Base-by-base conservation (phyloP, 2,113 vertebrate genomes). In the Pongo abelii region DNA sequence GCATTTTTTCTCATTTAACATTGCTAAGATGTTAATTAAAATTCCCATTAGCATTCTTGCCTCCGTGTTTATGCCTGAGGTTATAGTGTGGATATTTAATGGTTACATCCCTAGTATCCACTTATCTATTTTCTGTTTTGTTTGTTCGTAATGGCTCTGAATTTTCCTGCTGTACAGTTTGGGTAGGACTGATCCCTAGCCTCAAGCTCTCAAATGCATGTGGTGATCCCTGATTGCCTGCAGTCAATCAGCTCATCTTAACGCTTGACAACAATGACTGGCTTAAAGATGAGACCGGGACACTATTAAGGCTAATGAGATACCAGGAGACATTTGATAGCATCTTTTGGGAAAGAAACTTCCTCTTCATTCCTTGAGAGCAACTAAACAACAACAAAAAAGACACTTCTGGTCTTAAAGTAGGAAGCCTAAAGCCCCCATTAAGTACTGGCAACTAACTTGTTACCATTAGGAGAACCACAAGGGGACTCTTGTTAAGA, bases 11-110 rank as follows among this genome's bases (percentile, higher is more conserved):
- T 94, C 89, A 84, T 80, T 38, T 38, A 38, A 38, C 38, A 38
- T 38, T 38, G 69, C 92, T 96, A 94, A 96, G 77, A 84, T 64
- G 25, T 75, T 97, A 90, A 96, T 97, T 94, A 96, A 96, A 93
- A 94, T 84, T 52, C 52, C 89, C 89, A 77, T 96, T 97, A 84
- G 70, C 91, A 93, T 94, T 95, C 52, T 72, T 92, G 79, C 59
- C 57, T 90, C 57, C 91, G 75, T 97, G 94, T 96, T 96, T 84
- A 88, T 94, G 85, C 94, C 95, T 70, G 81, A 94, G 96, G 81
- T 80, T 59, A 46, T 8, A 80, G 48, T 46, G 20, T 69, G 48
- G n/a, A 27, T 75, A 90, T 93, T 91, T 88, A 32, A 84, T 88
- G 64, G 25, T 70, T 55, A 93, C 18, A 25, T 88, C 46, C 32